Percentiles rank a stretch among this genome's conserved stretches.
Evolutionary conservation across 2,797 vertebrate genomes (phyloP).

Genomic region (Eulemur mongoz): DNA sequence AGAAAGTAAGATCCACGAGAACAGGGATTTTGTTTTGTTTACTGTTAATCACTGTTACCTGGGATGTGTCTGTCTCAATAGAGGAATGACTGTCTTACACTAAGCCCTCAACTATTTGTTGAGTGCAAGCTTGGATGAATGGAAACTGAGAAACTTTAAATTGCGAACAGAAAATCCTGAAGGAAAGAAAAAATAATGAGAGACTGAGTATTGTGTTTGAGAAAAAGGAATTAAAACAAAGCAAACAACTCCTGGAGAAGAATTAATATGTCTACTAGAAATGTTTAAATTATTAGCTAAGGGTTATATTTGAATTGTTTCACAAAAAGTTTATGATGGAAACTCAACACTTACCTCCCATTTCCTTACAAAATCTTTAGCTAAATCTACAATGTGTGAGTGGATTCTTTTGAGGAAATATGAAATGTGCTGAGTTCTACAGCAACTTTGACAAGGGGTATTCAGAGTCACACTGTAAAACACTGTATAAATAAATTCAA

Average conservation of each 20-base stretch:
- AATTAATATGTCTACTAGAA: background rate
- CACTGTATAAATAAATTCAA: background rate
- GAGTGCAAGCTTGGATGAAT: background rate
- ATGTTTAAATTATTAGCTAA: background rate
- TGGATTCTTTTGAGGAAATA: background rate
- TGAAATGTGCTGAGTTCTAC: background rate
- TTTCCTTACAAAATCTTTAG: background rate
- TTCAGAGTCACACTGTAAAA: background rate
- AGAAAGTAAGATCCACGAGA: background rate
- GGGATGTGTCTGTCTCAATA: background rate
- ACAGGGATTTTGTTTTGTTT: background rate
- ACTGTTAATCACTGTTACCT: background rate
- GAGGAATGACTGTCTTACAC: background rate
- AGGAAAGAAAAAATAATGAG: background rate
- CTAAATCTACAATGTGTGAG: background rate
- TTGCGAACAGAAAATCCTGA: background rate
- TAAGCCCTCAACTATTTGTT: background rate
- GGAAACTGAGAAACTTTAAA: background rate
- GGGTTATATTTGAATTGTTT: background rate
- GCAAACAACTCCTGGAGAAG: background rate
- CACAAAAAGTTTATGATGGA: background rate
- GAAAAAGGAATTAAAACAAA: background rate
- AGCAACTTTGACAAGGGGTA: background rate
- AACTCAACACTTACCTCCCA: background rate
- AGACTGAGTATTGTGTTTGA: rapidly evolving